Conservation (phyloP, 2,113 vertebrate genomes). For the Pseudorectes ferrugineus region DNA sequence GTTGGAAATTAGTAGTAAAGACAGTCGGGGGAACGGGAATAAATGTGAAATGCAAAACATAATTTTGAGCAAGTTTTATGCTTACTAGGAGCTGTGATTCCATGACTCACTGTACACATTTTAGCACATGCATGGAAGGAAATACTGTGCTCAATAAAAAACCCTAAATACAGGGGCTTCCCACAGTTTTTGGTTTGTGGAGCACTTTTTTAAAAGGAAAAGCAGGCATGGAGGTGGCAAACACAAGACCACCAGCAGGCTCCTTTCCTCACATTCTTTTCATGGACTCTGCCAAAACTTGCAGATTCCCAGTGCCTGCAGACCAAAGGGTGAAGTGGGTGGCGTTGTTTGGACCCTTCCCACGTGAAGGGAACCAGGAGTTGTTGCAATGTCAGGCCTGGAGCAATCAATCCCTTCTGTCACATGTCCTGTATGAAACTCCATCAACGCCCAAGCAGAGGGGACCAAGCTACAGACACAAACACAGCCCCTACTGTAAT, state of each 20-base stretch:
- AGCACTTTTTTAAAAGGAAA: background rate
- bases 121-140: background rate
- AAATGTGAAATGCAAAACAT: background rate
- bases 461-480: background rate
- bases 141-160: background rate
- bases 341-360: background rate
- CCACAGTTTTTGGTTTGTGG: background rate
- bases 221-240: background rate
- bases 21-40: background rate
- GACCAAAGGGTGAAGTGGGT: background rate
- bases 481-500: background rate
- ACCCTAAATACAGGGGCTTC: background rate
- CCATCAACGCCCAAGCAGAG: background rate
- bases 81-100: background rate
- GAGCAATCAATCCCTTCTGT: background rate
- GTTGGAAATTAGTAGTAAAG: slow-evolving; percentile 5
- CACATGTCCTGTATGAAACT: background rate
- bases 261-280: background rate
- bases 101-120: background rate
- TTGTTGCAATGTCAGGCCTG: accelerated
- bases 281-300: background rate
- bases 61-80: background rate
- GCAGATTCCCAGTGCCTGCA: background rate
- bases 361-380: accelerated
- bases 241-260: background rate